Base-by-base conservation (phyloP, 2,888 invertebrate genomes). In the Torymus auratus region DNA sequence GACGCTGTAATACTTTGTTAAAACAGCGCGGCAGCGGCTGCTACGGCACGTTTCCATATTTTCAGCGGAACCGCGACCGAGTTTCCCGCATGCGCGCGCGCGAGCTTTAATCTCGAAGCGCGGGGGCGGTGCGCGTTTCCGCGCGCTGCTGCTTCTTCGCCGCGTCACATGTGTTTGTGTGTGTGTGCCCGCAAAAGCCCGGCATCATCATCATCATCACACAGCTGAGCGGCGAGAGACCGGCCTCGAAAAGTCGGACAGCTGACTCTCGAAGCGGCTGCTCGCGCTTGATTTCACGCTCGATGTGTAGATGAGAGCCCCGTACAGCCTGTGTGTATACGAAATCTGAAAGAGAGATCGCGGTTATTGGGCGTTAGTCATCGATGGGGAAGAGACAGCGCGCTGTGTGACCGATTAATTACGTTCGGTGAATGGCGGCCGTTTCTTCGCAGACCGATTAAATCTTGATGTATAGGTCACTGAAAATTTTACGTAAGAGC, bases 11-110 rank as follows among this genome's bases (percentile, higher is more conserved):
- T 70, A 82, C 71, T 75, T 78, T 62, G 71, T 74, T 80, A 64
- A 41, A 41, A 41, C 41, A 10, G 7, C 41, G 7, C 41, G 7
- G 41, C 41, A 10, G 41, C 41, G 7, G 41, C 41, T 5, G 41
- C 41, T 41, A 7, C 41, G 71, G n/a, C 75, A 70, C 61, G 71
- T 80, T 80, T 75, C 75, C 75, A 80, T 80, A 80, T 80, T 80
- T 75, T 50, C 69, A 70, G 53, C 64, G 64, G 62, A 70, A 73
- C 62, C 14, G 23, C 52, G 55, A 28, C 15, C 50, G 41, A 67
- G 52, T 78, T 71, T 58, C 52, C 41, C 17, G 4, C 12, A 17
- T n/a, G 61, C 20, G 52, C 20, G 52, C 53, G 20, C 20, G 20
- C 7, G 41, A 67, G 14, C 67, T 71, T 78, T 78, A 78, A 78